phyloP scores from a whole-genome alignment of 2,113 vertebrate genomes.

The Cacatua alba region DNA sequence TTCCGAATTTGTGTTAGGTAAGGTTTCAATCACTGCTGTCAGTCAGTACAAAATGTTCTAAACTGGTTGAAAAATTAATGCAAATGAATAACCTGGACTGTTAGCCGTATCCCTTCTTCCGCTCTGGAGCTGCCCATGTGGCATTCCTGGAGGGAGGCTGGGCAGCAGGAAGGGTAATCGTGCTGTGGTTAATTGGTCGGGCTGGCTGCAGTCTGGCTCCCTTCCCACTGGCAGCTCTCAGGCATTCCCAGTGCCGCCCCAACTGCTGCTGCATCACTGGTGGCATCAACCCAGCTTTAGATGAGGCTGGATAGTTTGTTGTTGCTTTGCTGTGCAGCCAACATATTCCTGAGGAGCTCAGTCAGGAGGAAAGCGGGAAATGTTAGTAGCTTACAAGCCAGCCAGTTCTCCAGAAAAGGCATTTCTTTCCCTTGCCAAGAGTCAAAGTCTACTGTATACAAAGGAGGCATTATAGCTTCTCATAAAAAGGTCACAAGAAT shows the following conservation, averaged over 20 bases:
- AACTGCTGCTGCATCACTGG: conserved; percentile 22
- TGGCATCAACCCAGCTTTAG: conserved; percentile 40
- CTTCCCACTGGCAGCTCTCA: neutral
- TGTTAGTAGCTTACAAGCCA: neutral
- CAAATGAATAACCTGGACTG: neutral
- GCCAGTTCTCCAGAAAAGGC: conserved; percentile 14
- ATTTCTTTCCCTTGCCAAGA: conserved; percentile 46
- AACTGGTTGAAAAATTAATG: neutral
- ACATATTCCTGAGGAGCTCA: neutral
- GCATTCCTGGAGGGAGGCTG: neutral
- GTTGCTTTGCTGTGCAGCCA: neutral
- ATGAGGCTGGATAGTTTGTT: neutral
- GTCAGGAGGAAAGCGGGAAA: neutral
- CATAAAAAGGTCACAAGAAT: conserved; percentile 55
- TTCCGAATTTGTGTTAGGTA: neutral
- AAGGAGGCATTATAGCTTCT: conserved; percentile 55
- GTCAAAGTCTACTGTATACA: conserved; percentile 46
- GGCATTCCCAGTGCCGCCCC: neutral
- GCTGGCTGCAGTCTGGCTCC: neutral
- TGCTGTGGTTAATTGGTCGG: neutral
- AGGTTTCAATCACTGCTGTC: neutral
- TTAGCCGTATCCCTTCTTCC: neutral
- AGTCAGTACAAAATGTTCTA: neutral
- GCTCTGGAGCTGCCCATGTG: neutral
- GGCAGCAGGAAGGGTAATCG: accelerated